These are phyloP conservation scores for Batillaria attramentaria DNA, from an alignment of 1,140 invertebrate species.

Conservation along the genomic window DNA sequence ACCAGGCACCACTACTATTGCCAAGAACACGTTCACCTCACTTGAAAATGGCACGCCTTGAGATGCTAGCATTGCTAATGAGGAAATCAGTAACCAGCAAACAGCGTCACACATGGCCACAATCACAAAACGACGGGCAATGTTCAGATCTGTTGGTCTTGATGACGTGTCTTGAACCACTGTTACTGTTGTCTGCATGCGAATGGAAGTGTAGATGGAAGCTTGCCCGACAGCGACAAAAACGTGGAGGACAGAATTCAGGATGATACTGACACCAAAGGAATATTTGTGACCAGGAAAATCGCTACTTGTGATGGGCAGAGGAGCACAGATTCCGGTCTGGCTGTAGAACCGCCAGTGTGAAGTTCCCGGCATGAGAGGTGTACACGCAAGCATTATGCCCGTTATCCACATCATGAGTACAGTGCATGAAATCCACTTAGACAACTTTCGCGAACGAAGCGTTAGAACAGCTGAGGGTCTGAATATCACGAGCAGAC, in stretches of 20 bases:
- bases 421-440: too few species aligned
- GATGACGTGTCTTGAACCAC: not conserved
- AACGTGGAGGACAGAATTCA: not conserved
- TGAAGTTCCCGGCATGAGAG: not conserved
- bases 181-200: not conserved
- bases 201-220: not conserved
- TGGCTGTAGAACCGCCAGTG: not conserved
- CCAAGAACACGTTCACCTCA: not conserved
- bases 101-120: slow-evolving; percentile 3
- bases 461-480: too few species aligned
- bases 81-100: not conserved
- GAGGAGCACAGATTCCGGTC: not conserved
- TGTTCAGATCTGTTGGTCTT: not conserved
- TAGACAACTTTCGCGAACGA: too few species aligned
- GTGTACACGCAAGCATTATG: not conserved
- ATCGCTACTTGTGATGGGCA: not conserved
- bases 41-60: not conserved
- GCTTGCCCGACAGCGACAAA: not conserved
- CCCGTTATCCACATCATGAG: not conserved
- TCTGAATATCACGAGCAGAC: too few species aligned
- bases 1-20: not conserved
- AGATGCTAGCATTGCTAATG: not conserved
- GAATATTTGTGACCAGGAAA: slow-evolving; percentile 3
- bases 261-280: not conserved
- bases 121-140: not conserved